Percentiles rank a stretch among this genome's conserved stretches.
These are phyloP conservation scores for Papilio xuthus DNA, from an alignment of 1,140 invertebrate species.

Conservation along the genomic window DNA sequence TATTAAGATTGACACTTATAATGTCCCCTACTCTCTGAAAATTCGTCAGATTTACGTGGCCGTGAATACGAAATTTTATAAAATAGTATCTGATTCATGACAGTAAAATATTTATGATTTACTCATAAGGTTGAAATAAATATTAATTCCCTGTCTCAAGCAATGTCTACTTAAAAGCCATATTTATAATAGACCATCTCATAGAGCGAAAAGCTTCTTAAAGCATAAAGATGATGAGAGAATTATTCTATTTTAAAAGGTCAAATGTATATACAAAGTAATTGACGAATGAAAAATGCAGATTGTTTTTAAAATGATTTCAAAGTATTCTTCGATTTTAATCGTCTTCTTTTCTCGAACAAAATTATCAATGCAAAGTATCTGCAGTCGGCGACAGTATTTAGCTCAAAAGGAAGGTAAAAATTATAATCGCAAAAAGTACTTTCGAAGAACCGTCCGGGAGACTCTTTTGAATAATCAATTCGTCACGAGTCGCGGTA, in stretches of 20 bases:
- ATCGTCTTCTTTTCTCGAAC: neutral
- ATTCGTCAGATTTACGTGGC: neutral
- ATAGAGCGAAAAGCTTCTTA: no score
- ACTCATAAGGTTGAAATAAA: no score
- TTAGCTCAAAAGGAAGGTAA: conserved; percentile 32
- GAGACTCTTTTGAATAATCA: conserved; percentile 55
- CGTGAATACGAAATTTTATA: no score
- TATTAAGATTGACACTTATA: conserved; percentile 46
- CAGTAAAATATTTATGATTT: no score
- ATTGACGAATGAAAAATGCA: neutral
- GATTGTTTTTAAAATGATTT: neutral
- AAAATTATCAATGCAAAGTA: conserved; percentile 39
- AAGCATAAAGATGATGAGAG: no score
- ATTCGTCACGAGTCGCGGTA: conserved; percentile 70
- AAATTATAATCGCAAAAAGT: conserved; percentile 49
- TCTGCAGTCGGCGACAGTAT: conserved; percentile 31
- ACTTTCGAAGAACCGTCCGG: conserved; percentile 50
- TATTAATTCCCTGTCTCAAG: no score
- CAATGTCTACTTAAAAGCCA: no score
- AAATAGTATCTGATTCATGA: no score
- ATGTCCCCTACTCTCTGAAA: neutral
- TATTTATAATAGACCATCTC: no score
- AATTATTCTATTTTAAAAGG: no score
- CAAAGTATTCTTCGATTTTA: conserved; percentile 2
- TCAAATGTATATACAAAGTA: neutral